These are phyloP conservation scores for Macrochelys suwanniensis DNA, from an alignment of 2,797 vertebrate species.

Conservation along the genomic window DNA sequence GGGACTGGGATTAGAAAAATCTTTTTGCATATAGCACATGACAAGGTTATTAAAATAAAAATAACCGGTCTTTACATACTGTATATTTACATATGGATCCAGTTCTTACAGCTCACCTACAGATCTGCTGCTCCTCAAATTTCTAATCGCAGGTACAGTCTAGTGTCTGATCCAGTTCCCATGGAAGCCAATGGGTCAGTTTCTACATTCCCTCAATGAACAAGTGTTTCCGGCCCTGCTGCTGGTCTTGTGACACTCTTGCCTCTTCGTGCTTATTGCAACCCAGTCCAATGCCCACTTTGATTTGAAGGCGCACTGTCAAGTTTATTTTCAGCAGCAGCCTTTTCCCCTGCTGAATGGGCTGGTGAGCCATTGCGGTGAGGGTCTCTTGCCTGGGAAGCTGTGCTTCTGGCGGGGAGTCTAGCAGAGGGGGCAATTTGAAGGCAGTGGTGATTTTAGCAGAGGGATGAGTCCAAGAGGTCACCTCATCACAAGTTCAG, in stretches of 20 bases:
- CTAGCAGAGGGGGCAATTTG: neutral
- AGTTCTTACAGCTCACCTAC: too few species aligned
- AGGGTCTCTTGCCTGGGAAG: neutral
- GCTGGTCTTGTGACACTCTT: neutral
- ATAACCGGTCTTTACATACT: too few species aligned
- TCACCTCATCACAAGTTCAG: neutral
- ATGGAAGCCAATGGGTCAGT: neutral
- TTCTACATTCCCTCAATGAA: neutral
- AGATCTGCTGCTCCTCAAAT: neutral
- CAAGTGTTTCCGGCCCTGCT: neutral
- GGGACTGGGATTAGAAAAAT: neutral
- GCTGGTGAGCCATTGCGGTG: fast-evolving
- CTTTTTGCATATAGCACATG: neutral
- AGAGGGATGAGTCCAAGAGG: neutral
- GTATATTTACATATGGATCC: neutral
- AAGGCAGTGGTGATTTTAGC: neutral
- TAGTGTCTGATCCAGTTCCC: neutral
- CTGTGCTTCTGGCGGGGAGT: neutral
- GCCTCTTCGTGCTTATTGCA: neutral
- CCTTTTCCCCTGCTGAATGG: neutral
- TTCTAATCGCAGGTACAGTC: neutral
- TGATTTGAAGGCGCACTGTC: neutral
- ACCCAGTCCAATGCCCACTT: neutral
- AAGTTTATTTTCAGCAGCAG: neutral
- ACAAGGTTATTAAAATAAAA: neutral